Conservation (phyloP, 2,113 vertebrate species). For the Otocyon megalotis region DNA sequence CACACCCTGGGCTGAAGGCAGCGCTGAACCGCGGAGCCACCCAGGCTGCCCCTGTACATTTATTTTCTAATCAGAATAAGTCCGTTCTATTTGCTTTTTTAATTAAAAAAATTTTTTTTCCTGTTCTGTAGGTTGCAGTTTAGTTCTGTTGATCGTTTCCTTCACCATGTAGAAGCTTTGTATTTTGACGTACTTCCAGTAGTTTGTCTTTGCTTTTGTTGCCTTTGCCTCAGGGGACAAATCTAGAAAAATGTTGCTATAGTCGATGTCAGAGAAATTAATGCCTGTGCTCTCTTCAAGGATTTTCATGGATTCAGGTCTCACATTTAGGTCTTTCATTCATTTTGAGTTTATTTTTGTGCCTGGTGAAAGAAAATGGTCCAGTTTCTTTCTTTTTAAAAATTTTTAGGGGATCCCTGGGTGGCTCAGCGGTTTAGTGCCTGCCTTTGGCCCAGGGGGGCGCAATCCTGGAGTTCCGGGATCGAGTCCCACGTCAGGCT, state of each 20-base stretch:
- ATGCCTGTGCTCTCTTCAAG: neutral
- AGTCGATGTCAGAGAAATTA: neutral
- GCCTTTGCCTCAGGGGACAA: neutral
- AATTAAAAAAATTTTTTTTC: neutral
- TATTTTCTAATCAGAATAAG: neutral
- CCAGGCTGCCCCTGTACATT: no score
- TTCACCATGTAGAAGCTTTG: neutral
- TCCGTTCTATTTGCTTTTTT: neutral
- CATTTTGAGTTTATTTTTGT: neutral
- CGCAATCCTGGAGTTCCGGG: no score
- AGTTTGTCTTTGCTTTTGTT: neutral
- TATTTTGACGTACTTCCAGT: neutral
- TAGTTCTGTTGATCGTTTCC: neutral
- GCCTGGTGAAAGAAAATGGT: neutral
- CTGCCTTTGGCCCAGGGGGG: no score
- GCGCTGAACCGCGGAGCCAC: no score
- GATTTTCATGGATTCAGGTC: neutral
- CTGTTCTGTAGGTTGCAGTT: neutral
- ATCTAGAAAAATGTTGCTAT: neutral
- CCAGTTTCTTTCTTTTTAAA: neutral
- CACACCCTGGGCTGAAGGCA: no score
- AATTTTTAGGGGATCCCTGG: no score
- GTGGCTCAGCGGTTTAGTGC: no score
- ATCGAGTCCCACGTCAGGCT: no score
- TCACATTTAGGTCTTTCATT: neutral